phyloP scores from a whole-genome alignment of 1,140 invertebrate species.

The Diachasma alloeum region DNA sequence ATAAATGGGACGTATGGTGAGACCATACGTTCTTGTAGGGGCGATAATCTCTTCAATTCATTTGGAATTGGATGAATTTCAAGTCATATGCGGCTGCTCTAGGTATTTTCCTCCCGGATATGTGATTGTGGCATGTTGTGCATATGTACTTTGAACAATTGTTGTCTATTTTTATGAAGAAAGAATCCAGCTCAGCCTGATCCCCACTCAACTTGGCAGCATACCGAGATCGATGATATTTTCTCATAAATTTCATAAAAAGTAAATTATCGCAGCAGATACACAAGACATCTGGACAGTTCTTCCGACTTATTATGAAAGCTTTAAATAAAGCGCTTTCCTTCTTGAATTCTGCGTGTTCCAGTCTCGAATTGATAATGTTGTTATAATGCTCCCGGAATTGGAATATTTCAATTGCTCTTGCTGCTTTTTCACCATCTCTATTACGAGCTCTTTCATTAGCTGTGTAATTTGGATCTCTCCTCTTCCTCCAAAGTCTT shows the following conservation, averaged over 20 bases:
- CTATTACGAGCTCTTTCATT: too few relatives aligned
- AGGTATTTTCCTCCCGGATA: background rate
- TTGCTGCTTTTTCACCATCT: too few relatives aligned
- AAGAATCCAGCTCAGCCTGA: background rate
- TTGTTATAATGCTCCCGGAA: background rate
- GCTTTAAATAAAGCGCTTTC: background rate
- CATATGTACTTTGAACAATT: background rate
- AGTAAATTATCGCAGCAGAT: too few relatives aligned
- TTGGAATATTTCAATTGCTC: background rate
- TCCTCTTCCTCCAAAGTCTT: too few relatives aligned
- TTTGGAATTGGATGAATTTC: slow-evolving; percentile 16
- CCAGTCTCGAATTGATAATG: background rate
- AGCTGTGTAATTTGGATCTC: too few relatives aligned
- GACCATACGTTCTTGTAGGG: slow-evolving; percentile 25
- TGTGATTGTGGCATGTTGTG: background rate
- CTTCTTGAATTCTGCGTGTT: background rate
- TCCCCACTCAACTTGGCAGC: background rate
- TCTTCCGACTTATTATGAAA: background rate
- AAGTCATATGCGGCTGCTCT: background rate
- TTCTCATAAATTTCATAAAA: background rate
- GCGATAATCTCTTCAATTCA: background rate
- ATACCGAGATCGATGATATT: background rate
- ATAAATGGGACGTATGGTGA: slow-evolving; percentile 24
- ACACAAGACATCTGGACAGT: background rate
- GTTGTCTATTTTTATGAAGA: background rate